phyloP scores from a whole-genome alignment of 2,888 invertebrate genomes.

The Ypsolopha sequella region DNA sequence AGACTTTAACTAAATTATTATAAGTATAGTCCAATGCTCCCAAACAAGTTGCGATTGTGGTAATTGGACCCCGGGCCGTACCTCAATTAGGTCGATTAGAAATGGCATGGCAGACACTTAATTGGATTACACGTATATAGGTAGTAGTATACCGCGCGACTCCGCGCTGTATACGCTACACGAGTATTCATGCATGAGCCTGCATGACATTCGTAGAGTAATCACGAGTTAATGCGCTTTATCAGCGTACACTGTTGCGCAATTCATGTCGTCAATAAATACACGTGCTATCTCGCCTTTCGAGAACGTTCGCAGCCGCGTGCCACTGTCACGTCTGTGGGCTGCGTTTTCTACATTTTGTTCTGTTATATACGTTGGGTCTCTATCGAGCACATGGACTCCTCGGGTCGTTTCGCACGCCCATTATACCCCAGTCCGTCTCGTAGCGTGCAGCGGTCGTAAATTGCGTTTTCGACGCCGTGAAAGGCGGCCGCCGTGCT shows the following conservation, averaged over 20 bases:
- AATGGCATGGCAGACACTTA: slow-evolving; percentile 31
- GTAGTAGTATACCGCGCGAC: slow-evolving; percentile 13
- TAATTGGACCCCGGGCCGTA: slow-evolving; percentile 36
- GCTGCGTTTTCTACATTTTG: neutral
- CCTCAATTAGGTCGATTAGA: slow-evolving; percentile 45
- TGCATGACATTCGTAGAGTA: slow-evolving; percentile 4
- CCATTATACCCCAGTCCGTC: slow-evolving; percentile 12
- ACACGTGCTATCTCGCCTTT: slow-evolving; percentile 53
- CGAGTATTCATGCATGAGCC: slow-evolving; percentile 19
- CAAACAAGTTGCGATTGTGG: slow-evolving; percentile 27
- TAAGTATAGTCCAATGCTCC: slow-evolving; percentile 11
- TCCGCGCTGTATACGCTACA: slow-evolving; percentile 12
- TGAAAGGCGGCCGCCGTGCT: slow-evolving; percentile 45
- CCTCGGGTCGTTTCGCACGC: slow-evolving; percentile 15
- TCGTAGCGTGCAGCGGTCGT: slow-evolving; percentile 30
- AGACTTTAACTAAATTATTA: neutral
- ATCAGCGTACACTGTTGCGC: slow-evolving; percentile 38
- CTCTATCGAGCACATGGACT: slow-evolving; percentile 10
- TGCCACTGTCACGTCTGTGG: slow-evolving; percentile 17
- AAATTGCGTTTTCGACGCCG: slow-evolving; percentile 48
- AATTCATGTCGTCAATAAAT: slow-evolving; percentile 41
- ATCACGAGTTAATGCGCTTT: slow-evolving; percentile 13
- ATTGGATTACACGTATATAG: slow-evolving; percentile 36
- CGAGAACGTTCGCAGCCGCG: slow-evolving; percentile 54
- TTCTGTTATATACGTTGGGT: neutral